These are phyloP conservation scores for Lepidurus packardi DNA, from an alignment of 1,140 invertebrate species.

Conservation along the genomic window DNA sequence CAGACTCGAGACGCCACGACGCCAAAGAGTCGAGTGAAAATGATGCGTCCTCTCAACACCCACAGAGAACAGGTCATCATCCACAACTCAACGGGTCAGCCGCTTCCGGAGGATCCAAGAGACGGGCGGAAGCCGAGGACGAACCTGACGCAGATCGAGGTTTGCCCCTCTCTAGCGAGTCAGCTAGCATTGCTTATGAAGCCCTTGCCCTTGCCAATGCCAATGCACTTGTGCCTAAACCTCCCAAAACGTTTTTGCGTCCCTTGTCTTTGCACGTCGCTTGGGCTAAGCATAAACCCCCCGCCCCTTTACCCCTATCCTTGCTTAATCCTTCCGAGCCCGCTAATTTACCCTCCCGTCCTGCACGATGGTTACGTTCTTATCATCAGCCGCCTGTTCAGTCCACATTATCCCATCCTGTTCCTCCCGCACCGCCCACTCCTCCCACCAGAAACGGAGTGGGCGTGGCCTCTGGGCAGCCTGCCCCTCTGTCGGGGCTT, in stretches of 20 bases:
- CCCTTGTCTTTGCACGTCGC: constrained; percentile 32
- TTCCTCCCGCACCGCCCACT: constrained; percentile 29
- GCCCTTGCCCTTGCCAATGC: constrained; percentile 14
- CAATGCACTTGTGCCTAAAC: not conserved
- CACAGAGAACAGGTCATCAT: constrained; percentile 8
- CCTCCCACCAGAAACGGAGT: constrained; percentile 23
- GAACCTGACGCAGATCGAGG: constrained; percentile 6
- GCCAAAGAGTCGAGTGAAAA: constrained; percentile 26
- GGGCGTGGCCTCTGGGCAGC: not conserved
- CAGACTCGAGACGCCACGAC: constrained; percentile 28
- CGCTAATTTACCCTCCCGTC: not conserved
- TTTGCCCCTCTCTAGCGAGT: constrained; percentile 4
- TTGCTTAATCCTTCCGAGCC: constrained; percentile 5
- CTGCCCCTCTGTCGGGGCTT: constrained; percentile 35
- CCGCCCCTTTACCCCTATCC: constrained; percentile 29
- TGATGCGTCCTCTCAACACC: constrained; percentile 23
- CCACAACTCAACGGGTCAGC: constrained; percentile 1
- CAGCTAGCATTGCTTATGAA: constrained; percentile 19
- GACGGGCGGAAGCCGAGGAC: not conserved
- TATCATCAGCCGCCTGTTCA: constrained; percentile 28
- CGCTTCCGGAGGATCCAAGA: constrained; percentile 3
- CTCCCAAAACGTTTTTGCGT: constrained; percentile 21
- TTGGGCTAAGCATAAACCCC: not conserved
- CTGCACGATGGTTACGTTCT: constrained; percentile 31
- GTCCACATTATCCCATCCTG: constrained; percentile 25